These are phyloP conservation scores for Forbesichthys papilliferus DNA, from an alignment of 2,113 vertebrate genomes.

Conservation along the genomic window DNA sequence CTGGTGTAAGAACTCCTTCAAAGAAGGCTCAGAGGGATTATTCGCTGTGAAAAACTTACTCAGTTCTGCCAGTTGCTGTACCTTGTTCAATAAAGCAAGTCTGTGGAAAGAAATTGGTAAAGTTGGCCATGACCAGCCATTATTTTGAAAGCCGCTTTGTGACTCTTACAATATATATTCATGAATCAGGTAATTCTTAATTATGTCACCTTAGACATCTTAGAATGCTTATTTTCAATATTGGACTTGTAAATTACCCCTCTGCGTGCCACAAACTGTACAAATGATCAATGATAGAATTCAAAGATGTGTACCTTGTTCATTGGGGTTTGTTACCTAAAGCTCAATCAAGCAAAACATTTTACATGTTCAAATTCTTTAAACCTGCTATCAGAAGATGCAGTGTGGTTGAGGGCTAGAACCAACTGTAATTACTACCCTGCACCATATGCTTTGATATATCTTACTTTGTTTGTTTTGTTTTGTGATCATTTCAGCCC, in stretches of 20 bases:
- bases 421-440: too few relatives aligned
- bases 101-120: conserved; percentile 39
- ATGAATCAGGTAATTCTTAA: conserved; percentile 42
- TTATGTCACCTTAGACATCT: conserved; percentile 11
- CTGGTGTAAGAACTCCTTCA: conserved; percentile 76
- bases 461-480: too few relatives aligned
- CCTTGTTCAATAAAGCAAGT: conserved; percentile 56
- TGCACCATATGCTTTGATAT: too few relatives aligned
- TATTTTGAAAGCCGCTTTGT: conserved; percentile 23
- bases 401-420: too few relatives aligned
- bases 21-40: conserved; percentile 73
- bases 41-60: conserved; percentile 71
- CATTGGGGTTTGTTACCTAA: too few relatives aligned
- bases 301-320: too few relatives aligned
- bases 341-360: too few relatives aligned
- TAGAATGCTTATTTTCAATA: conserved; percentile 17
- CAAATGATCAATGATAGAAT: too few relatives aligned
- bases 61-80: conserved; percentile 54
- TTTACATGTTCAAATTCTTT: too few relatives aligned
- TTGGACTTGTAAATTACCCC: conserved; percentile 8
- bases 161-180: conserved; percentile 24
- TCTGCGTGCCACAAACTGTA: neutral
- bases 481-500: too few relatives aligned
- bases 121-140: conserved; percentile 26
- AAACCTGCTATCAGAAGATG: too few relatives aligned